Evolutionary conservation across 2,113 vertebrate genomes (phyloP).

Genomic region (Morphnarchus princeps): DNA sequence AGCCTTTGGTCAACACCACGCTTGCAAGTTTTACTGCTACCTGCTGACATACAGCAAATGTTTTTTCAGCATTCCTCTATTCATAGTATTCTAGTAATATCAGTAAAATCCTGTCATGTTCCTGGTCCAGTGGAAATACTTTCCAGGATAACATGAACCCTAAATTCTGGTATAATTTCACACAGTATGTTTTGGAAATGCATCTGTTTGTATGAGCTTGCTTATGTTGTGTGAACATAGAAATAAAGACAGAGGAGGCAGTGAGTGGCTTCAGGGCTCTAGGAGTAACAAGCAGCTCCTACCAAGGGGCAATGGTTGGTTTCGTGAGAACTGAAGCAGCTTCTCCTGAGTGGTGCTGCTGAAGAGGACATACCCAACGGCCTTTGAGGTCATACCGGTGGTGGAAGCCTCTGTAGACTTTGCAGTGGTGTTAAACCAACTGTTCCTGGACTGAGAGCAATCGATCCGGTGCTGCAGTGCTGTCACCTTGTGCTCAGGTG

Average conservation of each 20-base stretch:
- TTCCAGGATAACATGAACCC: background rate
- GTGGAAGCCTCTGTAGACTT: background rate
- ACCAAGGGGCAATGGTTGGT: background rate
- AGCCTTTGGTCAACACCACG: rapidly evolving
- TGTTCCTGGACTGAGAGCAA: background rate
- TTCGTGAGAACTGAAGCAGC: background rate
- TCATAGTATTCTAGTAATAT: background rate
- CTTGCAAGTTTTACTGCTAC: background rate
- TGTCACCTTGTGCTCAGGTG: background rate
- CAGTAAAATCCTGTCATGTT: background rate
- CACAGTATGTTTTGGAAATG: background rate
- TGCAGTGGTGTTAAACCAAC: background rate
- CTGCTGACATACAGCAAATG: background rate
- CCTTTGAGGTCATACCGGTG: background rate
- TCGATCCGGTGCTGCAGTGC: background rate
- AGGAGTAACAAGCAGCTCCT: background rate
- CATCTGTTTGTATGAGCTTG: background rate
- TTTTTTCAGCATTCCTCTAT: background rate
- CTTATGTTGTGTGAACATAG: background rate
- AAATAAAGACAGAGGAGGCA: background rate
- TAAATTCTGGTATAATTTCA: background rate
- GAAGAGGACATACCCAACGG: background rate
- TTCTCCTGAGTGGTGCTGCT: background rate
- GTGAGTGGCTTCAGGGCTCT: background rate
- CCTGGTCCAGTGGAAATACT: background rate